Conservation (phyloP, 2,888 invertebrate species). For the Arenicola marina region DNA sequence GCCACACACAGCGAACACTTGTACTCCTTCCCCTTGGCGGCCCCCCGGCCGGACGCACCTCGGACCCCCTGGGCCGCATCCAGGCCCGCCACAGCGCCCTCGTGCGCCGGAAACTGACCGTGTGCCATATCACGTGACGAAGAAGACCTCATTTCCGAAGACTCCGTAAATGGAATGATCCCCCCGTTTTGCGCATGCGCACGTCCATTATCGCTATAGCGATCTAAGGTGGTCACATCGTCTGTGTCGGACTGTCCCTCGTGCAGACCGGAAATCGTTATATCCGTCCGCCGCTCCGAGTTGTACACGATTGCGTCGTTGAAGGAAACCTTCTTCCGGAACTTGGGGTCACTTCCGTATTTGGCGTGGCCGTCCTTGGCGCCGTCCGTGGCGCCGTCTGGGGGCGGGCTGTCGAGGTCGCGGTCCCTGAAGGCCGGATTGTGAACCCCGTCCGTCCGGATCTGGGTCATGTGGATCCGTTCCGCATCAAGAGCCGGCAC, state of each 20-base stretch:
- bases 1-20: conserved; percentile 1
- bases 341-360: no score
- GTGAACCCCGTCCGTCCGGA: no score
- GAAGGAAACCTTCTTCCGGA: conserved; percentile 2
- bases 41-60: neutral
- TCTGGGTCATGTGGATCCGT: no score
- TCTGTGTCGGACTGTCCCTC: conserved; percentile 4
- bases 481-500: no score
- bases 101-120: no score
- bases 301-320: conserved; percentile 2
- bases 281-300: neutral
- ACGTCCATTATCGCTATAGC: neutral
- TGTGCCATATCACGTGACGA: neutral
- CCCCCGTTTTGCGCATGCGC: neutral
- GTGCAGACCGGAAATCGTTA: neutral
- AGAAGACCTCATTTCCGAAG: no score
- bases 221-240: neutral
- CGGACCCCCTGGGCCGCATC: neutral
- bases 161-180: no score
- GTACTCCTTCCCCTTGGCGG: neutral
- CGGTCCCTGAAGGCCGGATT: no score
- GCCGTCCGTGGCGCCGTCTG: no score
- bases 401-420: no score
- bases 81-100: neutral
- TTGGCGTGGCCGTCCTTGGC: no score